Evolutionary conservation across 1,140 invertebrate species (phyloP), one percentile per base, ranked within the genome.

Genomic region (Coptotermes formosanus): DNA sequence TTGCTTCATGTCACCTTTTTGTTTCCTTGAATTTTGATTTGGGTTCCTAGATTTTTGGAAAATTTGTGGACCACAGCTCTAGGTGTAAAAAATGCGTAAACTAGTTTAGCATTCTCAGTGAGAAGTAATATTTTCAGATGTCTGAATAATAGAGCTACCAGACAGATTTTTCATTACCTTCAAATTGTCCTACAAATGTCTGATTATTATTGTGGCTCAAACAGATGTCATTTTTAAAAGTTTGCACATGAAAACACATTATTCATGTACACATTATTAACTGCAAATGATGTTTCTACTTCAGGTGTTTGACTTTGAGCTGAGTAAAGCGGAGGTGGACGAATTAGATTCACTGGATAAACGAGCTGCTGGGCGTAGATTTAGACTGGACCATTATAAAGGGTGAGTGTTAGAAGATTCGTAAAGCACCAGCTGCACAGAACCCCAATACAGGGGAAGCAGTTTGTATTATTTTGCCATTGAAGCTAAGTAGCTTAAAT

Each of bases 221-320:
- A n/a, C 16, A 3, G 59, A 16, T 7, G n/a, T 6, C 64, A 4
- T 12, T 75, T 75, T 75, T 9, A n/a, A 30, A 11, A 30, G 6
- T 6, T 75, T 75, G 25, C 25, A 75, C 16, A 75, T 30, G 8
- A 25, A 75, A 14, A 75, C 14, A 14, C 14, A 75, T 16, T 84
- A 55, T 25, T 32, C 21, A 25, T 38, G 19, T 23, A 23, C 12
- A 25, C 23, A 19, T 43, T 55, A 3, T 64, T 23, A 85, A 21
- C 11, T 32, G 9, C 8, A 38, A 55, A 52, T n/a, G 21, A n/a
- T 8, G 32, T 44, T 43, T 55, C 59, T 43, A 8, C 21, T 85
- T 25, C 82, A 83, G 82, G 82, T 83, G 8, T 83, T 83, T 43
- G 82, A 83, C 32, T 83, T 83, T 83, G 82, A 83, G 32, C 30